A percentile compares a stretch with the other conserved stretches of the same genome.
Evolutionary conservation across 1,140 invertebrate species (phyloP).

Genomic region (Cataglyphis hispanica): DNA sequence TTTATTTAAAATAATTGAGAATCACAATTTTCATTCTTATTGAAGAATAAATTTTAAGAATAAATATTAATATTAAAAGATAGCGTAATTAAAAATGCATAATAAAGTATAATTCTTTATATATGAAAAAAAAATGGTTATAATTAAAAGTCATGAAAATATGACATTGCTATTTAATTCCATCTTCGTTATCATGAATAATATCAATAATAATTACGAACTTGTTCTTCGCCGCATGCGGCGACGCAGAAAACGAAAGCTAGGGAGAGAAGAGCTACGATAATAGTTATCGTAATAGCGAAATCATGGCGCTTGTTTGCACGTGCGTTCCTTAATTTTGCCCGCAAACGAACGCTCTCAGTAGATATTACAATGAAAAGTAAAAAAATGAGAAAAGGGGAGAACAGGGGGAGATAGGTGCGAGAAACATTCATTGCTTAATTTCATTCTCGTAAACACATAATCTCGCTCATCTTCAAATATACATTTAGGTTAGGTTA

Average conservation of each 20-base stretch:
- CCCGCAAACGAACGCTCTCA: background rate
- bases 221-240: background rate
- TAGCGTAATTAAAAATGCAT: background rate
- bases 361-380: background rate
- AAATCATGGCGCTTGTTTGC: slow-evolving; percentile 2
- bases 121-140: background rate
- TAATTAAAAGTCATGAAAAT: background rate
- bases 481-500: no score
- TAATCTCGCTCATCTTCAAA: background rate
- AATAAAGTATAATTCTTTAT: background rate
- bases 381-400: background rate
- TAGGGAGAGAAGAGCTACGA: background rate
- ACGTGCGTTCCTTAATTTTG: slow-evolving; percentile 10
- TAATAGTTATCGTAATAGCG: background rate
- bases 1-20: no score
- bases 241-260: background rate
- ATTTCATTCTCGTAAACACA: background rate
- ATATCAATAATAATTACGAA: slow-evolving; percentile 4
- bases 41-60: no score
- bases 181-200: background rate
- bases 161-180: background rate
- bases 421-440: background rate
- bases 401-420: background rate
- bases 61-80: background rate
- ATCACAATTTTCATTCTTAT: no score